Conservation (phyloP, 2,888 invertebrate genomes). For the Aromia moschata region DNA sequence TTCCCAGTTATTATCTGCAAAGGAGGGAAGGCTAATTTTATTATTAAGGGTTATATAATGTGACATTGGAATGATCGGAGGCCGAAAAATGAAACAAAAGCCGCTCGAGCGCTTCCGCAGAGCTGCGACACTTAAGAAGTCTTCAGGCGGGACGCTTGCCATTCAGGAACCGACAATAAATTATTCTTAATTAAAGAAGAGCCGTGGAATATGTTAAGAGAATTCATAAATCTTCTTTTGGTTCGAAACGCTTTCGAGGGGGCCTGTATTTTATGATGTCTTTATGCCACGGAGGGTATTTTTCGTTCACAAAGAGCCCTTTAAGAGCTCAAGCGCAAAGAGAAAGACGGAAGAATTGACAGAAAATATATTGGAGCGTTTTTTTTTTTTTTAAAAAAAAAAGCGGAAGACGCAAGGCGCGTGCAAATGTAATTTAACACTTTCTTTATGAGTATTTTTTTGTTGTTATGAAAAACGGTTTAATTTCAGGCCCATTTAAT, state of each 20-base stretch:
- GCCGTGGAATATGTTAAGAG: neutral
- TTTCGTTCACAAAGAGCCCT: neutral
- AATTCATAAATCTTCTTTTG: neutral
- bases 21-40: no score
- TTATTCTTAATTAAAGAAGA: constrained; percentile 1
- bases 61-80: neutral
- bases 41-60: no score
- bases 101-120: neutral
- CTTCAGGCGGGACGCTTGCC: neutral
- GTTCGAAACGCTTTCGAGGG: neutral
- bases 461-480: no score
- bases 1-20: no score
- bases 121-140: neutral
- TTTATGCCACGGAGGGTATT: neutral
- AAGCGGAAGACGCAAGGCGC: no score
- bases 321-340: neutral
- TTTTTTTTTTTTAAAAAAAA: no score
- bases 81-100: neutral
- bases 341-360: neutral
- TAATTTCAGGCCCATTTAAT: no score
- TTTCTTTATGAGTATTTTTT: no score
- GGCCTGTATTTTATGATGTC: neutral
- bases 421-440: no score
- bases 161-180: neutral
- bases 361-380: no score